Evolutionary conservation across 2,888 invertebrate species (phyloP).

Genomic region (Heliconius sara): DNA sequence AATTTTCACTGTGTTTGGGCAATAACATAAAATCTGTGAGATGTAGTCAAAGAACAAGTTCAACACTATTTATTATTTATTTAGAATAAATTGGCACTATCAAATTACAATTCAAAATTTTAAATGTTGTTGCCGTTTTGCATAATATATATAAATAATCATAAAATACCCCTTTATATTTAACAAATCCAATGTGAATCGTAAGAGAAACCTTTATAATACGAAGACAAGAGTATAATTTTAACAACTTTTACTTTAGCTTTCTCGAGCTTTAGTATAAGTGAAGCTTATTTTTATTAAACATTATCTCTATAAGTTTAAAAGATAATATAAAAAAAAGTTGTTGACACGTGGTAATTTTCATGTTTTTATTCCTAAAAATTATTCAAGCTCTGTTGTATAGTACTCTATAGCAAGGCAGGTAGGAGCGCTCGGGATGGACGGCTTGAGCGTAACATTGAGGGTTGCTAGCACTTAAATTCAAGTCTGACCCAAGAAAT

Average conservation of each 20-base stretch:
- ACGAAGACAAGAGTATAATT: conserved; percentile 32
- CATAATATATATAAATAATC: not conserved
- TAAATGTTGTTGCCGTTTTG: too few species aligned
- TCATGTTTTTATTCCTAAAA: not conserved
- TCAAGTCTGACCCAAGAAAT: conserved; percentile 29
- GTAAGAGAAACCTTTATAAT: conserved; percentile 32
- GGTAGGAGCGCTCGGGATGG: conserved; percentile 72
- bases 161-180: not conserved
- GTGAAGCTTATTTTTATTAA: conserved; percentile 23
- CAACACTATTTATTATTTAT: not conserved
- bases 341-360: not conserved
- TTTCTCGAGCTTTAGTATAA: conserved; percentile 36
- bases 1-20: not conserved
- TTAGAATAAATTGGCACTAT: not conserved
- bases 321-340: not conserved
- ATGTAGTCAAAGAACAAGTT: not conserved
- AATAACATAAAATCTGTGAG: not conserved
- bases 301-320: not conserved
- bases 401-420: conserved; percentile 65
- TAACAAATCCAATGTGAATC: not conserved
- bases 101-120: not conserved
- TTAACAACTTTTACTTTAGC: conserved; percentile 40
- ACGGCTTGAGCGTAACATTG: conserved; percentile 74
- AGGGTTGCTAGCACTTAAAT: conserved; percentile 60
- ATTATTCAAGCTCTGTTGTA: conserved; percentile 39